Evolutionary conservation across 2,113 vertebrate species (phyloP).

Genomic region (Actenoides lindsayi): DNA sequence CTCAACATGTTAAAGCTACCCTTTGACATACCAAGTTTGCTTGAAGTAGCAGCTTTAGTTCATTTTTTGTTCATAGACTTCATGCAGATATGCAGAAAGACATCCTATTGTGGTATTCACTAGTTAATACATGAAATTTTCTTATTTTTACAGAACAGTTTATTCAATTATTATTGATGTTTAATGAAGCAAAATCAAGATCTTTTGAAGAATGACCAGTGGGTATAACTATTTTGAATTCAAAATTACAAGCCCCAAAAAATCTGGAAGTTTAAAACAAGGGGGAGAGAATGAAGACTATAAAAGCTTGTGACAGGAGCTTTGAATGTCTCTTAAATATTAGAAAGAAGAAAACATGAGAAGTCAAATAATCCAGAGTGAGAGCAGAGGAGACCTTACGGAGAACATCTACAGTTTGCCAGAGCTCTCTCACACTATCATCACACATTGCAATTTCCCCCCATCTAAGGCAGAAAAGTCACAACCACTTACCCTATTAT

Average conservation of each 20-base stretch:
- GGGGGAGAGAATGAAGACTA: rapidly evolving
- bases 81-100: neutral
- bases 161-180: neutral
- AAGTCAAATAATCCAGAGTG: neutral
- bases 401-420: neutral
- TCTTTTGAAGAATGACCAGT: neutral
- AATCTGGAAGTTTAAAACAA: neutral
- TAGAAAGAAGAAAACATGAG: neutral
- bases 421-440: neutral
- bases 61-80: neutral
- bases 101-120: neutral
- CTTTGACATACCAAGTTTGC: neutral
- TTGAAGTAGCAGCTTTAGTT: neutral
- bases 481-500: neutral
- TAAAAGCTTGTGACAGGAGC: neutral
- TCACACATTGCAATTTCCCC: neutral
- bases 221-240: neutral
- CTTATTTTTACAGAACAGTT: neutral
- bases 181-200: neutral
- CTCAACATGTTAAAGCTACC: neutral
- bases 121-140: neutral
- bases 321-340: neutral
- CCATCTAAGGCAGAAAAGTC: neutral
- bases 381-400: neutral
- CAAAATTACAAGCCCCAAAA: neutral